Evolutionary conservation across 35 echinoderm and acorn worm species (phyloP).

Genomic region (Apostichopus californicus): DNA sequence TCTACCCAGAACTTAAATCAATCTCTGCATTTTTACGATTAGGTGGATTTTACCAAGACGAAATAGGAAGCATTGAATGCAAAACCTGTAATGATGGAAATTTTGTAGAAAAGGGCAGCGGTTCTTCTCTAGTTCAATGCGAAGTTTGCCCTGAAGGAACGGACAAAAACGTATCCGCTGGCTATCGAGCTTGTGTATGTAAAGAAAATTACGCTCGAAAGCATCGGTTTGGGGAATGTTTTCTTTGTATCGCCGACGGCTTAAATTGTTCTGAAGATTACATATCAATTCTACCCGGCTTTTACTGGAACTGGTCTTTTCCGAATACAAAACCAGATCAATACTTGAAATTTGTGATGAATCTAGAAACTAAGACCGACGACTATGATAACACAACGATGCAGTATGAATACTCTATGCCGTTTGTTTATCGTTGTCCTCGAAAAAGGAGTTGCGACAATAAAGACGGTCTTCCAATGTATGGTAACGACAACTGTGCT

Average conservation of each 20-base stretch:
- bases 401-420: background rate
- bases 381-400: background rate
- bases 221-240: slow-evolving; percentile 43
- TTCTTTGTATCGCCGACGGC: slow-evolving; percentile 10
- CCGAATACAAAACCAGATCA: background rate
- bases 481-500: too few relatives aligned
- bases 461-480: background rate
- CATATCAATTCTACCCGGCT: slow-evolving; percentile 29
- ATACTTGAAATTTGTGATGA: slow-evolving; percentile 18
- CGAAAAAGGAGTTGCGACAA: background rate
- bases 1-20: too few relatives aligned
- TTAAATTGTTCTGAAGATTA: slow-evolving; percentile 57
- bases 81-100: slow-evolving; percentile 41
- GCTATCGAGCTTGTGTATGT: slow-evolving; percentile 55
- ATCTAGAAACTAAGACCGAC: background rate
- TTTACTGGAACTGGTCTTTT: slow-evolving; percentile 50
- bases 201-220: slow-evolving; percentile 22
- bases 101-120: background rate
- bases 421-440: slow-evolving; percentile 20
- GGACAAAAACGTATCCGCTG: background rate
- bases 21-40: background rate
- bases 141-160: slow-evolving; percentile 66
- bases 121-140: slow-evolving; percentile 11
- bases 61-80: slow-evolving; percentile 5
- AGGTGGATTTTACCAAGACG: slow-evolving; percentile 58